Percentiles rank a stretch among this genome's conserved stretches.
phyloP scores from a whole-genome alignment of 2,113 vertebrate species.

The Esox niger region DNA sequence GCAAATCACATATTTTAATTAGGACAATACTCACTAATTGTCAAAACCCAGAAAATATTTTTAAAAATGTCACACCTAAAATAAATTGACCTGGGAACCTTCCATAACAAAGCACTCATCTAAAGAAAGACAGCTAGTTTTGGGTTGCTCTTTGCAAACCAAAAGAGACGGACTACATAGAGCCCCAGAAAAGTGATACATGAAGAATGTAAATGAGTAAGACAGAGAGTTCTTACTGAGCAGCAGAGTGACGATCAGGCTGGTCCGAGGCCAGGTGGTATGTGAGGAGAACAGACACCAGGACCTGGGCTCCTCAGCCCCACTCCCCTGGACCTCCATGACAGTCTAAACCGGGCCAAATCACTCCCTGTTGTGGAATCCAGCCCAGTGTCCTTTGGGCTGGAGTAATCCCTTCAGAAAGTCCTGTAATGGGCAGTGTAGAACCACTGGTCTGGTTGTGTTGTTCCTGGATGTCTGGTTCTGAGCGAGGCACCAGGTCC shows the following conservation, averaged over 20 bases:
- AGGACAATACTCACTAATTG: too few species aligned
- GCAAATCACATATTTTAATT: too few species aligned
- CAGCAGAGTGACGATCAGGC: conserved; percentile 56
- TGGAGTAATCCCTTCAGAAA: background rate
- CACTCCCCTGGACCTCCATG: conserved; percentile 60
- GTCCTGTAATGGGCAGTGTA: background rate
- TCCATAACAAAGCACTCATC: too few species aligned
- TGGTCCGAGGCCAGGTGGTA: conserved; percentile 6
- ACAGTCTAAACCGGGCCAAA: conserved; percentile 40
- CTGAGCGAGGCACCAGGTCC: conserved; percentile 15
- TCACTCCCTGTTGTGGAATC: conserved; percentile 42
- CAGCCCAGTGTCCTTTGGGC: conserved; percentile 18
- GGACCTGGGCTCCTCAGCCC: conserved; percentile 25
- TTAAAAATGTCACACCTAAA: too few species aligned
- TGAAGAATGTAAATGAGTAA: too few species aligned
- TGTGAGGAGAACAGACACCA: conserved; percentile 31
- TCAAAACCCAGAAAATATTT: too few species aligned
- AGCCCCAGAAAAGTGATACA: conserved; percentile 3
- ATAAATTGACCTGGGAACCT: too few species aligned
- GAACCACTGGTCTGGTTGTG: background rate
- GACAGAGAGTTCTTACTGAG: conserved; percentile 58
- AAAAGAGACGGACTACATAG: too few species aligned
- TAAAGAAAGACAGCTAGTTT: too few species aligned
- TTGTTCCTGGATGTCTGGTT: conserved; percentile 17
- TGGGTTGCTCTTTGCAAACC: too few species aligned